A percentile compares a stretch with the other conserved stretches of the same genome.
phyloP scores from a whole-genome alignment of 2,888 invertebrate species.

The Rhogogaster chlorosoma region DNA sequence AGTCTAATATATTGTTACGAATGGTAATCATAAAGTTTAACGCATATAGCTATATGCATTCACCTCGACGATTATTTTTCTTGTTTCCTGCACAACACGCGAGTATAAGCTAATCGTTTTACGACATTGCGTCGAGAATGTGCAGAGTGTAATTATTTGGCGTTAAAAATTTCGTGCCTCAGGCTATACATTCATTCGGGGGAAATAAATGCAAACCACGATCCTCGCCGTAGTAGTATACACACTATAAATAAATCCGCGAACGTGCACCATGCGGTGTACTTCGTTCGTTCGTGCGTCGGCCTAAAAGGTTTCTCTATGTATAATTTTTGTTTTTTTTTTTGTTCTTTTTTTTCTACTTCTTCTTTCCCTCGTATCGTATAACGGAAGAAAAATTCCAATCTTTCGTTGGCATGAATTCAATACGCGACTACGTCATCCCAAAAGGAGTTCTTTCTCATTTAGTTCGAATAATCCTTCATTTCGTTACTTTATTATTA shows the following conservation, averaged over 20 bases:
- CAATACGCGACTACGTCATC: neutral
- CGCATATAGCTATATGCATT: neutral
- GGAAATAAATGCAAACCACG: constrained; percentile 18
- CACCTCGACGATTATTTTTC: neutral
- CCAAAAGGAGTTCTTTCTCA: neutral
- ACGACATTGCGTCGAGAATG: neutral
- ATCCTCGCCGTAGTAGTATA: constrained; percentile 1
- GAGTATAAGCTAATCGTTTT: neutral
- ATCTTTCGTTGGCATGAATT: neutral
- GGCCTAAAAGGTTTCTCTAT: neutral
- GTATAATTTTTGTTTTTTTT: neutral
- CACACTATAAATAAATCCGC: constrained; percentile 19
- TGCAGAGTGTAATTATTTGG: neutral
- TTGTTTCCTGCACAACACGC: too few relatives aligned
- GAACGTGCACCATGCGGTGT: neutral
- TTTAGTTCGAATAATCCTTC: neutral
- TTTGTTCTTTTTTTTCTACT: neutral
- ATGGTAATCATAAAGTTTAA: neutral
- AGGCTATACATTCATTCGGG: too few relatives aligned
- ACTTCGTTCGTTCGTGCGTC: constrained; percentile 4
- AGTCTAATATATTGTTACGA: neutral
- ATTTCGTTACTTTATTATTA: neutral
- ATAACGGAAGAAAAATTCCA: neutral
- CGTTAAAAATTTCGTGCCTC: neutral
- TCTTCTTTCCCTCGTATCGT: neutral